These are phyloP conservation scores for Callinectes sapidus DNA, from an alignment of 2,888 invertebrate genomes.

Conservation along the genomic window DNA sequence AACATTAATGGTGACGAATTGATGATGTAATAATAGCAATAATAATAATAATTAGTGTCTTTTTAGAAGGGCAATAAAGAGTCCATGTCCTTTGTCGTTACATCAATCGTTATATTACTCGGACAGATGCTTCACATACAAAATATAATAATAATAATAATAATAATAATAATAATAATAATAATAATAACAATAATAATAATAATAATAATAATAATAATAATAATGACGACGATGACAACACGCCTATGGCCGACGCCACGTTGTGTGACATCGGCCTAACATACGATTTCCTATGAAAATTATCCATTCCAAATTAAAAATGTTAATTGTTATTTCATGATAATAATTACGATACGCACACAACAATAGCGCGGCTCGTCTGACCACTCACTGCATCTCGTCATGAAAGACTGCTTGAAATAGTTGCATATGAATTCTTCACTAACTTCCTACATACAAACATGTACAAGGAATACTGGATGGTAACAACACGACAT, in stretches of 20 bases:
- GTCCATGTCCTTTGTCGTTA: not conserved
- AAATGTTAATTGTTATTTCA: not conserved
- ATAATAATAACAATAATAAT: not conserved
- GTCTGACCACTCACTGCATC: not conserved
- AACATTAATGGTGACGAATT: not conserved
- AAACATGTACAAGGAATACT: not conserved
- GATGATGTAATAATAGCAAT: not conserved
- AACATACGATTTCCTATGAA: not conserved
- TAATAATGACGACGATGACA: no score
- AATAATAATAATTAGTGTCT: not conserved
- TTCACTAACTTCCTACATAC: not conserved
- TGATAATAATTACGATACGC: not conserved
- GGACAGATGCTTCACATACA: not conserved
- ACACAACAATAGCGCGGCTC: not conserved
- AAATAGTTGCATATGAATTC: not conserved
- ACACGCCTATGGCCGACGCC: no score
- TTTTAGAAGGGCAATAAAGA: not conserved
- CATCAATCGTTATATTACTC: not conserved
- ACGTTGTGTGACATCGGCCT: not conserved
- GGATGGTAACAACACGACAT: not conserved
- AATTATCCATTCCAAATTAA: not conserved
- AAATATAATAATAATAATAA: not conserved
- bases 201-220: no score
- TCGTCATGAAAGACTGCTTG: not conserved
- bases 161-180: constrained; percentile 21